Evolutionary conservation across 2,113 vertebrate genomes (phyloP).

Genomic region (Melanerpes aurifrons): DNA sequence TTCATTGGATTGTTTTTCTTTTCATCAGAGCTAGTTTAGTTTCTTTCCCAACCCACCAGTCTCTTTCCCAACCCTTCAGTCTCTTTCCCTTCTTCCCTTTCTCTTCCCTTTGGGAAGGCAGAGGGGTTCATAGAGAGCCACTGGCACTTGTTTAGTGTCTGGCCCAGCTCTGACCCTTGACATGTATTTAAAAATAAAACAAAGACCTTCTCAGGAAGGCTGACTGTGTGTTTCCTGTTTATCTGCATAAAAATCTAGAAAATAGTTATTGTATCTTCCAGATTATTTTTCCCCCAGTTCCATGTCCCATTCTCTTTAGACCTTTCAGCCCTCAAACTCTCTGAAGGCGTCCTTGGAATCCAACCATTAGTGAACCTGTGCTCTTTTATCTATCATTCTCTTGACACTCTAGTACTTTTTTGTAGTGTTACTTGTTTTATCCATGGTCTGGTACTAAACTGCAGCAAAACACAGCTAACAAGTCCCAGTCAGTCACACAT

Average conservation of each 20-base stretch:
- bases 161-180: too few species aligned
- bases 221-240: background rate
- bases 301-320: background rate
- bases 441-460: background rate
- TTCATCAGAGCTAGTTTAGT: too few species aligned
- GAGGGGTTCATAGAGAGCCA: too few species aligned
- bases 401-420: background rate
- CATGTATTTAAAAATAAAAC: background rate
- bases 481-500: background rate
- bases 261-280: background rate
- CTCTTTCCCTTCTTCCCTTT: too few species aligned
- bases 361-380: background rate
- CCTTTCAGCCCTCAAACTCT: slow-evolving; percentile 11
- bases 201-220: background rate
- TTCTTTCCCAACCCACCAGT: too few species aligned
- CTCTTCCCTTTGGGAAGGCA: too few species aligned
- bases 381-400: background rate
- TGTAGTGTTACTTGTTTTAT: background rate
- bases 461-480: background rate
- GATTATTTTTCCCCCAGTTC: background rate
- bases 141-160: too few species aligned
- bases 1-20: too few species aligned
- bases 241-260: background rate
- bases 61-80: too few species aligned
- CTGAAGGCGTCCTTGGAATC: background rate